Conservation (phyloP, 2,797 vertebrate genomes). For the Sternarchorhynchus goeldii region DNA sequence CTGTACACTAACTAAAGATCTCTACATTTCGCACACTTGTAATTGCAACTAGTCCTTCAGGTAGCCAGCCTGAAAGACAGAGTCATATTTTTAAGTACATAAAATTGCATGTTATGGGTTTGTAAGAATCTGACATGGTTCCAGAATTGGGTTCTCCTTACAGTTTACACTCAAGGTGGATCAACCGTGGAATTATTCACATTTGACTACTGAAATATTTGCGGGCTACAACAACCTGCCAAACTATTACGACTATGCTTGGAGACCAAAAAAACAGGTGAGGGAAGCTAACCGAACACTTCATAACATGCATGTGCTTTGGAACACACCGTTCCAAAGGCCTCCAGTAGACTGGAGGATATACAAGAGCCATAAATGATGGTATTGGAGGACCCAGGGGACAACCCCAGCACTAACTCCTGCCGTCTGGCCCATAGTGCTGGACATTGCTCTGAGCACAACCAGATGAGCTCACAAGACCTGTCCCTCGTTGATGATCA, state of each 20-base stretch:
- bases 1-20: constrained; percentile 13
- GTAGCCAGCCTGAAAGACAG: background rate
- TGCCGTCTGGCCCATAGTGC: constrained; percentile 71
- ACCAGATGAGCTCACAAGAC: constrained; percentile 65
- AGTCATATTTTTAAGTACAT: background rate
- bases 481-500: background rate
- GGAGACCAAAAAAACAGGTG: constrained; percentile 2
- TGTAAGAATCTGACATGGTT: constrained; percentile 14
- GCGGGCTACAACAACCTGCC: constrained; percentile 4
- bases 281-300: too few relatives aligned
- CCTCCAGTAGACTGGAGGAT: too few relatives aligned
- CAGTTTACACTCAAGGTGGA: constrained; percentile 15
- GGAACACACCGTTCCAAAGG: background rate
- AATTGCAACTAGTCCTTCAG: background rate
- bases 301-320: background rate
- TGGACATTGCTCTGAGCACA: constrained; percentile 60
- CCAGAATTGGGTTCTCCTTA: constrained; percentile 13
- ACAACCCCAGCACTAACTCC: constrained; percentile 63
- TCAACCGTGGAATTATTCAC: background rate
- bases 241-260: constrained; percentile 9
- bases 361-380: constrained; percentile 55
- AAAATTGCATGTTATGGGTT: background rate
- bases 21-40: constrained; percentile 7
- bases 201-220: constrained; percentile 22
- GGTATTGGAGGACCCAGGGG: constrained; percentile 59